These are phyloP conservation scores for Callipepla squamata DNA, from an alignment of 2,113 vertebrate genomes.

Conservation along the genomic window DNA sequence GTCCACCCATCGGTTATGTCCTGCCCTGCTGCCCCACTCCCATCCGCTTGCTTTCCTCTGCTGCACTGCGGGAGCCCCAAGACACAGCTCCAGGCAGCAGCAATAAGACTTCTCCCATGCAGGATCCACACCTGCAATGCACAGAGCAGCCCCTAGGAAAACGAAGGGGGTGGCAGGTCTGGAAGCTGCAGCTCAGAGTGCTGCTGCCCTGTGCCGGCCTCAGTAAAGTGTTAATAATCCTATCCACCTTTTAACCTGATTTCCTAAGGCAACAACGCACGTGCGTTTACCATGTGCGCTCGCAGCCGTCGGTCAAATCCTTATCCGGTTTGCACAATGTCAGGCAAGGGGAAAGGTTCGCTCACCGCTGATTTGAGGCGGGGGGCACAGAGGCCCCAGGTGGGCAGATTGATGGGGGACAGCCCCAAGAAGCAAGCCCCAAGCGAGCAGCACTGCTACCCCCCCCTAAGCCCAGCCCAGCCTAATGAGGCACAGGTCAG, in stretches of 20 bases:
- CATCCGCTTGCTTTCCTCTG: accelerated
- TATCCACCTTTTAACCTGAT: conserved; percentile 31
- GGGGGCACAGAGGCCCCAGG: not conserved
- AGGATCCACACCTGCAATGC: not conserved
- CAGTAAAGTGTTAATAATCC: conserved; percentile 41
- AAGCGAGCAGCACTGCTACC: not conserved
- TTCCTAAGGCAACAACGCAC: conserved; percentile 31
- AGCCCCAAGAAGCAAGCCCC: not conserved
- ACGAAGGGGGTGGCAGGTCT: not conserved
- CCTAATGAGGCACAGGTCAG: accelerated
- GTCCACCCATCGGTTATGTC: accelerated
- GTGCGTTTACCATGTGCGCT: not conserved
- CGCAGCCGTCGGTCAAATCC: not conserved
- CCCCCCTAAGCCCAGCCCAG: not conserved
- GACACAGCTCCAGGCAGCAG: not conserved
- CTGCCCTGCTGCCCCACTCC: accelerated
- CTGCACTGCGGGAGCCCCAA: accelerated
- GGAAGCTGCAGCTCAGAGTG: not conserved
- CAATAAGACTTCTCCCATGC: no score
- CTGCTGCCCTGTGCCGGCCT: accelerated
- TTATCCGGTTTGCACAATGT: not conserved
- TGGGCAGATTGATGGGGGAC: accelerated
- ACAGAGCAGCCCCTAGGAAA: not conserved
- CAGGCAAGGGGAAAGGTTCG: not conserved
- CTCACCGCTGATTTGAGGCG: not conserved